These are phyloP conservation scores for Turritopsis dohrnii DNA, from an alignment of 30 jellyfish, hydroid and myxozoan species.

Conservation along the genomic window DNA sequence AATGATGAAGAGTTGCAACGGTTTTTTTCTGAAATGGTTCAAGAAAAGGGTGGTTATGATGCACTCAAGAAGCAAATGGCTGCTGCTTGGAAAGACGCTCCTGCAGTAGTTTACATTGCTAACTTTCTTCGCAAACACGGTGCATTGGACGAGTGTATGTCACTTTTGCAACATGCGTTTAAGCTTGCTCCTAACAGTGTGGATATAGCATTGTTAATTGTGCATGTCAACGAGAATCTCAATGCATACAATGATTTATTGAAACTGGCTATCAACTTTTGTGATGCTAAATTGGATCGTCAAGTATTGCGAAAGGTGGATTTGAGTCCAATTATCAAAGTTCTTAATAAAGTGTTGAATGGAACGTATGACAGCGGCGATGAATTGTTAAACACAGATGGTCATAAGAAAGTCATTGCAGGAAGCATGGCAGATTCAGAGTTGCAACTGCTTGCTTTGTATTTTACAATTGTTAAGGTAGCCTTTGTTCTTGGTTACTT, in stretches of 20 bases:
- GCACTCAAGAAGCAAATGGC: slow-evolving; percentile 21
- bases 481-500: slow-evolving; percentile 18
- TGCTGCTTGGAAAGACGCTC: slow-evolving; percentile 29
- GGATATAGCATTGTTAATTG: slow-evolving; percentile 22
- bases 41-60: slow-evolving; percentile 16
- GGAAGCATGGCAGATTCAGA: slow-evolving; percentile 30
- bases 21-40: slow-evolving; percentile 31
- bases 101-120: slow-evolving; percentile 39
- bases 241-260: background rate
- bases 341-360: background rate
- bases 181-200: slow-evolving; percentile 25
- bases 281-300: slow-evolving; percentile 15
- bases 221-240: slow-evolving; percentile 22
- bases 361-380: background rate
- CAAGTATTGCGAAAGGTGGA: slow-evolving; percentile 22
- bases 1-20: slow-evolving; percentile 14
- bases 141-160: slow-evolving; percentile 13
- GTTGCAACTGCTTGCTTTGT: slow-evolving; percentile 28
- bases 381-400: background rate
- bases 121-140: slow-evolving; percentile 26
- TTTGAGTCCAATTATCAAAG: slow-evolving; percentile 9
- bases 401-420: background rate
- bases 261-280: slow-evolving; percentile 18
- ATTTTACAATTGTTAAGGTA: slow-evolving; percentile 21
- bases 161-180: slow-evolving; percentile 23